Evolutionary conservation across 2,113 vertebrate species (phyloP), one percentile per base, ranked within the genome.

Genomic region (Falco punctatus): DNA sequence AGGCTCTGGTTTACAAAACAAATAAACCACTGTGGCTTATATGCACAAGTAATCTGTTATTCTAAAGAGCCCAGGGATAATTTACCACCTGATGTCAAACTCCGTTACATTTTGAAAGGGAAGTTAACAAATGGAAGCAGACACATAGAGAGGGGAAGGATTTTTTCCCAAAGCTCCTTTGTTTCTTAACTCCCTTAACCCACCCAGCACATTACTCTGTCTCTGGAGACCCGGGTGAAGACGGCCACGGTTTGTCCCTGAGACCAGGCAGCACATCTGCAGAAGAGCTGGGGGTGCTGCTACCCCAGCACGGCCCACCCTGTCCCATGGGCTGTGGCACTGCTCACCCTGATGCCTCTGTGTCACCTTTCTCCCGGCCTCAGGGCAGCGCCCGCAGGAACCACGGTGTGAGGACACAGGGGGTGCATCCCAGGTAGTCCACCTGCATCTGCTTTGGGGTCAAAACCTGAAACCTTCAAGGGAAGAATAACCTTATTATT

Each of bases 321-420:
- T 3, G 1, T 26, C 8, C 74, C n/a, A 0, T 11, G 66, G 26
- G 28, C 44, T 48, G 58, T 42, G 38, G 54, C 18, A 11, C 51
- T 15, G 44, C 65, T 79, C 14, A 1, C 42, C 30, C 48, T 3
- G 2, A 7, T 6, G 32, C 23, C 62, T 32, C 17, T 2, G 4
- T 20, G 32, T 3, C 8, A 2, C 55, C 64, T 33, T 24, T 13
- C 13, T 84, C 14, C 49, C 1, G 1, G 22, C 6, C 20, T 13
- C 59, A 10, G 57, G 15, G 48, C 73, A 32, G 6, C 13, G 30
- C 49, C 3, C 0, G 54, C 73, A 73, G 52, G 23, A 82, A 30
- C 4, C 6, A 20, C 1, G 3, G 6, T 19, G 40, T 1, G 11
- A 74, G 54, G 33, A 20, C 64, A 24, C 0, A 1, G 0, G 6